Evolutionary conservation across 2,113 vertebrate species (phyloP).

Genomic region (Lepidothrix coronata): DNA sequence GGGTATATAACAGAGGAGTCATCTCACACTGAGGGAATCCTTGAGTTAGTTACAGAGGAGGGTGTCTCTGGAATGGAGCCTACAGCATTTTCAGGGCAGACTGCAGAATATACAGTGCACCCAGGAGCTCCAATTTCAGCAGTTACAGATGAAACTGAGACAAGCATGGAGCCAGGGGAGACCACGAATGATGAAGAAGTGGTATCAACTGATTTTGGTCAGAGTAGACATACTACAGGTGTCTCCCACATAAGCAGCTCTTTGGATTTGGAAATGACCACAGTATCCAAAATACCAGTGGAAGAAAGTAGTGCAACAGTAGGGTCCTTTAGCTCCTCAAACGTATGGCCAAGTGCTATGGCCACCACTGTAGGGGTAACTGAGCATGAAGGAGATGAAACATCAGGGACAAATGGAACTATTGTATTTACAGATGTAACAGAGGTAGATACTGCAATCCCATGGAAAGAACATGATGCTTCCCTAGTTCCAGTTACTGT

Average conservation of each 20-base stretch:
- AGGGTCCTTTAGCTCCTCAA: background rate
- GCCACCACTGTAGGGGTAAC: background rate
- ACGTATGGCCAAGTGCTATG: background rate
- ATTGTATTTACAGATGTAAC: conserved; percentile 8
- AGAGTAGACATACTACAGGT: background rate
- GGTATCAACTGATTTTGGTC: conserved; percentile 17
- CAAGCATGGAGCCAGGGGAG: background rate
- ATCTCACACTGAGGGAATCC: background rate
- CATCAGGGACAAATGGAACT: background rate
- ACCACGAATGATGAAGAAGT: background rate
- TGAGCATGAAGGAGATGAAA: conserved; percentile 3
- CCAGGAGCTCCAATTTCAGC: background rate
- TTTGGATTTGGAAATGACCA: conserved; percentile 33
- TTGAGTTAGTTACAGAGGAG: conserved; percentile 38
- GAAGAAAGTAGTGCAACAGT: conserved; percentile 6
- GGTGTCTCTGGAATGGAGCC: conserved; percentile 50
- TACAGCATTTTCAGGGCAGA: background rate
- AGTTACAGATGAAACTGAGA: background rate
- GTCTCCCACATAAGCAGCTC: background rate
- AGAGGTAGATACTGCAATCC: conserved; percentile 19
- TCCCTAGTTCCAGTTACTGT: conserved; percentile 29
- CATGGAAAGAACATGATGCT: conserved; percentile 39
- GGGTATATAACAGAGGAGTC: conserved; percentile 16
- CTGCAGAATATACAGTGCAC: background rate
- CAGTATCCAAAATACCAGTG: conserved; percentile 47